phyloP scores from a whole-genome alignment of 2,113 vertebrate species.

The Pseudorhombus dupliciocellatus region DNA sequence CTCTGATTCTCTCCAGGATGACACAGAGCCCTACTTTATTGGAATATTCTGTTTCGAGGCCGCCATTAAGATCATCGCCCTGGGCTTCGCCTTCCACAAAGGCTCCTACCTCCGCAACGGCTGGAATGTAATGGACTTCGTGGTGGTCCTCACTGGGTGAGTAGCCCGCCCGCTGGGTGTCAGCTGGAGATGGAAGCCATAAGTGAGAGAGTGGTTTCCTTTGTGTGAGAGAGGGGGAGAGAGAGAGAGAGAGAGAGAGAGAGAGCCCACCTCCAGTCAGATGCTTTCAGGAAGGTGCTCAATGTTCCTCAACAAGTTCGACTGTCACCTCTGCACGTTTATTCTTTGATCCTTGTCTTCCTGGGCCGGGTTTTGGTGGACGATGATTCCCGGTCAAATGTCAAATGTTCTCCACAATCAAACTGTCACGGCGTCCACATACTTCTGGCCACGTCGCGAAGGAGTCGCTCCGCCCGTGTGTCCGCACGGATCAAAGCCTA shows the following conservation, averaged over 20 bases:
- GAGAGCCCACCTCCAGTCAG: conserved; percentile 16
- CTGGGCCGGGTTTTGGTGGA: background rate
- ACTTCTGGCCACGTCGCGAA: too few species aligned
- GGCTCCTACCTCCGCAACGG: conserved; percentile 97
- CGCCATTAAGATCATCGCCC: conserved; percentile 97
- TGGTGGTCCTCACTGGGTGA: conserved; percentile 98
- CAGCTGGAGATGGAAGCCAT: conserved; percentile 79
- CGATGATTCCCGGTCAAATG: too few species aligned
- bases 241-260: background rate
- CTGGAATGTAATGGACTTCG: conserved; percentile 99
- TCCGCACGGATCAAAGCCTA: too few species aligned
- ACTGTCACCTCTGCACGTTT: background rate
- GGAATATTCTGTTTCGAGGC: conserved; percentile 99
- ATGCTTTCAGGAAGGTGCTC: conserved; percentile 13
- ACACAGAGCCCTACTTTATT: conserved; percentile 99
- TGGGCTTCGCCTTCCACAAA: conserved; percentile 98
- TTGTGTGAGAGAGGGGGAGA: conserved; percentile 18
- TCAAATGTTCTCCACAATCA: too few species aligned
- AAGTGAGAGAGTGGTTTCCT: conserved; percentile 75
- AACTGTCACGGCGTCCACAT: too few species aligned
- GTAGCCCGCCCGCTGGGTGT: conserved; percentile 76
- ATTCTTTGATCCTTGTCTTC: background rate
- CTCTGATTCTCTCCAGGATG: conserved; percentile 84
- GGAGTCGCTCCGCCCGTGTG: too few species aligned
- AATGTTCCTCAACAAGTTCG: conserved; percentile 44